phyloP scores from a whole-genome alignment of 2,888 invertebrate species.

The Melipona bicolor region DNA sequence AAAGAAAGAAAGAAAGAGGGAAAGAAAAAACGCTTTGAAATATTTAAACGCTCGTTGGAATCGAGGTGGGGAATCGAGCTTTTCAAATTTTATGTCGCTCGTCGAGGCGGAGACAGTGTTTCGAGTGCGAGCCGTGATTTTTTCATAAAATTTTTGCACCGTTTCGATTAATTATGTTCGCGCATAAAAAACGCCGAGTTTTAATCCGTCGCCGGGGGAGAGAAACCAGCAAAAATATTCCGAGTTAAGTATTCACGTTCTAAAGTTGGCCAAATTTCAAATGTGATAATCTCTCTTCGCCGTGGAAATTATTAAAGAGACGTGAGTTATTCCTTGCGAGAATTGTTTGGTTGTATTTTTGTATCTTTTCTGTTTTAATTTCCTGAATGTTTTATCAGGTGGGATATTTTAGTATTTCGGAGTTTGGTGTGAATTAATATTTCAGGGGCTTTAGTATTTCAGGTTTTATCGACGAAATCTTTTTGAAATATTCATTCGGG shows the following conservation, averaged over 20 bases:
- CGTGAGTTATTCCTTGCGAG: not conserved
- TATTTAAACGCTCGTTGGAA: constrained; percentile 4
- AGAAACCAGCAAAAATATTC: not conserved
- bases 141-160: not conserved
- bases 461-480: no score
- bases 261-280: not conserved
- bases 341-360: not conserved
- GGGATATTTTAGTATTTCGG: no score
- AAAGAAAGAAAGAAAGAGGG: not conserved
- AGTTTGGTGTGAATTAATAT: no score
- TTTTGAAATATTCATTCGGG: no score
- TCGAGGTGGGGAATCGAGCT: not conserved
- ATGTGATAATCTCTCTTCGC: not conserved
- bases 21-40: constrained; percentile 3
- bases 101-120: not conserved
- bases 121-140: not conserved
- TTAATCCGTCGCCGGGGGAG: not conserved
- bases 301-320: not conserved
- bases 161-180: not conserved
- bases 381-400: no score
- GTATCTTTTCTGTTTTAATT: no score
- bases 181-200: not conserved
- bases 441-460: no score
- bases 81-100: constrained; percentile 20
- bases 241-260: not conserved